Evolutionary conservation across 2,888 invertebrate species (phyloP).

Genomic region (Invenusta paracnida): DNA sequence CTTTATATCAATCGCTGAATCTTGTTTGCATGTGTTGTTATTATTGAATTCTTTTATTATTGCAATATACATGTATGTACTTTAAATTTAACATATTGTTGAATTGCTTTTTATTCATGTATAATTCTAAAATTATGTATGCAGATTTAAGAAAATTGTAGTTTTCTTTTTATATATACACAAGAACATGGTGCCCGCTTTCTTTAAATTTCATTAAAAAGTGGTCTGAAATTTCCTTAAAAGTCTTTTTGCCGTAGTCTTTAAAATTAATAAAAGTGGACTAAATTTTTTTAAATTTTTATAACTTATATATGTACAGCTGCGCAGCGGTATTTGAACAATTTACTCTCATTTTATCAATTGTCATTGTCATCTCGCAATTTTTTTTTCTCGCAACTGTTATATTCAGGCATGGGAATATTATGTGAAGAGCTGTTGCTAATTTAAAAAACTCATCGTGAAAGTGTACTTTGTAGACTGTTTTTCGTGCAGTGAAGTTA

Average conservation of each 20-base stretch:
- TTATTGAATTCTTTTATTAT: too few species aligned
- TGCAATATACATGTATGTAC: too few species aligned
- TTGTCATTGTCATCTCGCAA: not conserved
- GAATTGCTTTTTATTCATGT: too few species aligned
- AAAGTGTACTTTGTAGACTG: slow-evolving; percentile 18
- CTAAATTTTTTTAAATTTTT: not conserved
- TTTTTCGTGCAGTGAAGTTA: slow-evolving; percentile 4
- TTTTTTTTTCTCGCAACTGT: not conserved
- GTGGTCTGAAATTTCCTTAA: not conserved
- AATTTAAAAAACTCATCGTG: not conserved
- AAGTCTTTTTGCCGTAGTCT: not conserved
- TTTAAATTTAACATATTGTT: too few species aligned
- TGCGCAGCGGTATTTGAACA: not conserved
- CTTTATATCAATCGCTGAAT: too few species aligned
- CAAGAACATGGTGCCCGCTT: slow-evolving; percentile 7
- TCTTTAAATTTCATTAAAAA: not conserved
- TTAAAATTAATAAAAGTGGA: not conserved
- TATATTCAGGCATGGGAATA: not conserved
- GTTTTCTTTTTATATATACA: too few species aligned
- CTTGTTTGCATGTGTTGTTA: too few species aligned
- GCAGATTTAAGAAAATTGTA: too few species aligned
- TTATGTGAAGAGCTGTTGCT: not conserved
- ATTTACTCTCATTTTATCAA: not conserved
- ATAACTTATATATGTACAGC: not conserved
- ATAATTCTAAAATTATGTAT: too few species aligned